phyloP scores from a whole-genome alignment of 2,888 invertebrate species.

The Acleris sparsana region DNA sequence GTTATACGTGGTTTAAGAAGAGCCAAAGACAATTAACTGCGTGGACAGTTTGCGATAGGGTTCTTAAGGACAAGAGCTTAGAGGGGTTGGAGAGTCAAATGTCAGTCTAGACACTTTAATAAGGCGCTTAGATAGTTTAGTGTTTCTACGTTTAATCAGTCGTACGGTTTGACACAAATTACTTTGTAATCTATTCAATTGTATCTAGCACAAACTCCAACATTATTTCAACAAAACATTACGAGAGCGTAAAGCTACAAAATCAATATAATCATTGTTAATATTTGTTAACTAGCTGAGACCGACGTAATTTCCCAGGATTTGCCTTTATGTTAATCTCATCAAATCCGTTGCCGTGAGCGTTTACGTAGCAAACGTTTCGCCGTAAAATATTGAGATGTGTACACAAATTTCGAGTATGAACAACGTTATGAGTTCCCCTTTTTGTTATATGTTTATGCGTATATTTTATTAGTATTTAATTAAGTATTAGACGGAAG shows the following conservation, averaged over 20 bases:
- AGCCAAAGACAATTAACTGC: neutral
- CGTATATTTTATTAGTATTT: conserved; percentile 67
- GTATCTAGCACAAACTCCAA: conserved; percentile 39
- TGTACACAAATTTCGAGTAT: conserved; percentile 41
- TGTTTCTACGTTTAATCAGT: neutral
- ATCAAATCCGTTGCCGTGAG: conserved; percentile 48
- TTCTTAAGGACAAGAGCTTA: conserved; percentile 20
- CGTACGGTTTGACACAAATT: neutral
- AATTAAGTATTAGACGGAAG: conserved; percentile 67
- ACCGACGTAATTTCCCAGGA: conserved; percentile 56
- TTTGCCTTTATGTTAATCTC: conserved; percentile 54
- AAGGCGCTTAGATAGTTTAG: conserved; percentile 1
- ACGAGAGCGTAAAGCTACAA: conserved; percentile 51
- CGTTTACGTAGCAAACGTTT: conserved; percentile 44
- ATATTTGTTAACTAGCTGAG: conserved; percentile 58
- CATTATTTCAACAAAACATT: conserved; percentile 56
- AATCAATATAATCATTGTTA: conserved; percentile 65
- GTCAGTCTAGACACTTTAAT: conserved; percentile 12
- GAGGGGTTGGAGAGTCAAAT: neutral
- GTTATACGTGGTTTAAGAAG: neutral
- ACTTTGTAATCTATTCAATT: conserved; percentile 2
- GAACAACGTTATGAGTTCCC: conserved; percentile 52
- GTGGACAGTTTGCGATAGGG: conserved; percentile 4
- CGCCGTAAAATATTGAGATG: conserved; percentile 42
- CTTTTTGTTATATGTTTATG: conserved; percentile 45